Percentiles rank a stretch among this genome's conserved stretches.
Evolutionary conservation across 2,113 vertebrate species (phyloP).

Genomic region (Hystrix brachyura): DNA sequence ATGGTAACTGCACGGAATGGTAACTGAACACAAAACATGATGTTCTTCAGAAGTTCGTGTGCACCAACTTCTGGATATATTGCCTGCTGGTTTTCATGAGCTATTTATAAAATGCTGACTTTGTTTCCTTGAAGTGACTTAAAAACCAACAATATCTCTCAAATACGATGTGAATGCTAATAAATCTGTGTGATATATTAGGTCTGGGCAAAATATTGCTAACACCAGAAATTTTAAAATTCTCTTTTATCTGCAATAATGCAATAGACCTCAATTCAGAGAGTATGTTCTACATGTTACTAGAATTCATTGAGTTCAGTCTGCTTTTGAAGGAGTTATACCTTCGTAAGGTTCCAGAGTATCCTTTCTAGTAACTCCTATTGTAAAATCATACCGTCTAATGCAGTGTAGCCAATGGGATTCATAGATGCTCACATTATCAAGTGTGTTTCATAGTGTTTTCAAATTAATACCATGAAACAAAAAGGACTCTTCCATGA

Average conservation of each 20-base stretch:
- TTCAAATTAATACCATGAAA: slow-evolving; percentile 66
- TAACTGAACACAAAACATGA: not conserved
- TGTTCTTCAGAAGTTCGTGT: not conserved
- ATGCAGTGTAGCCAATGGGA: not conserved
- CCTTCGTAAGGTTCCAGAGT: not conserved
- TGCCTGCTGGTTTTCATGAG: not conserved
- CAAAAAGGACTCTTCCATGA: slow-evolving; percentile 14
- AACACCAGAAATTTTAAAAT: slow-evolving; percentile 25
- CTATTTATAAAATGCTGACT: not conserved
- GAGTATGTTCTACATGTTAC: not conserved
- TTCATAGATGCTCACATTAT: slow-evolving; percentile 63
- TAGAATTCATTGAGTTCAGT: not conserved
- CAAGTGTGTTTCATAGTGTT: not conserved
- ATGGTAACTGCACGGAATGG: not conserved
- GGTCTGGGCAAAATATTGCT: not conserved
- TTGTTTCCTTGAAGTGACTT: not conserved
- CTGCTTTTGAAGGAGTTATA: slow-evolving; percentile 21
- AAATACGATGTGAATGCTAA: not conserved
- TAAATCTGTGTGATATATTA: not conserved
- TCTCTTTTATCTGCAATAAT: not conserved
- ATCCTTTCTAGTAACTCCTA: not conserved
- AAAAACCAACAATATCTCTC: not conserved
- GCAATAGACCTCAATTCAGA: not conserved
- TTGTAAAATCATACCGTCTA: slow-evolving; percentile 39
- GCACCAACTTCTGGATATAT: not conserved